phyloP scores from a whole-genome alignment of 2,113 vertebrate genomes.

The Seriola dumerili region DNA sequence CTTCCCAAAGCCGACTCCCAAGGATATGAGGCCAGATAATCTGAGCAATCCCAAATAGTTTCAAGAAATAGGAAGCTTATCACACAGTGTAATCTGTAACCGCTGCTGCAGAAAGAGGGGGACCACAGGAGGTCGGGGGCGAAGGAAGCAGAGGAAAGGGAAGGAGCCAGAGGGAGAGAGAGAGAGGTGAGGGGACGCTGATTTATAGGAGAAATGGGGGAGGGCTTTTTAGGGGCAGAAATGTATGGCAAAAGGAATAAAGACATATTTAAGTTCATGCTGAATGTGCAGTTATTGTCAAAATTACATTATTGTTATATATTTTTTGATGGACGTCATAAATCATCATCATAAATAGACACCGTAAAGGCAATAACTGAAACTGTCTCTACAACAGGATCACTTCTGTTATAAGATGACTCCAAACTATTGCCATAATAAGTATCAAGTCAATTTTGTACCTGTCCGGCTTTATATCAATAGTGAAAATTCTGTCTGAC shows the following conservation, averaged over 20 bases:
- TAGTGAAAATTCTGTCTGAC: constrained; percentile 80
- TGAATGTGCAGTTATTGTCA: not conserved
- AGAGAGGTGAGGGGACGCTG: constrained; percentile 19
- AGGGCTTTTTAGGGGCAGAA: constrained; percentile 23
- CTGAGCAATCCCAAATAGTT: constrained; percentile 85
- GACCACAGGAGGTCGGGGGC: constrained; percentile 53
- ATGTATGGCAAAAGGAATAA: not conserved
- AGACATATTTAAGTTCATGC: not conserved
- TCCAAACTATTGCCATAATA: constrained; percentile 38
- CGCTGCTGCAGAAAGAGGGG: constrained; percentile 70
- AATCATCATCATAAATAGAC: not conserved
- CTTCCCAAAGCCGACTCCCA: constrained; percentile 80
- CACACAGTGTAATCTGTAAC: constrained; percentile 86
- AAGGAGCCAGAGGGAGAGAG: constrained; percentile 58
- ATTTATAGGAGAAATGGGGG: constrained; percentile 46
- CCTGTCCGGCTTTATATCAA: constrained; percentile 66
- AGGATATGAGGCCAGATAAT: constrained; percentile 85
- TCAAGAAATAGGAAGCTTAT: constrained; percentile 88
- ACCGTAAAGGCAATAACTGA: not conserved
- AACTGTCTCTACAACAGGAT: not conserved
- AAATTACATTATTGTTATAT: not conserved
- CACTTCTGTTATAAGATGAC: not conserved
- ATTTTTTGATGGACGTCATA: no score
- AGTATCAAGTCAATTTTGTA: constrained; percentile 54
- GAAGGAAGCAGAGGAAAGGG: constrained; percentile 68